phyloP scores from a whole-genome alignment of 2,113 vertebrate genomes.

The Talpa occidentalis region DNA sequence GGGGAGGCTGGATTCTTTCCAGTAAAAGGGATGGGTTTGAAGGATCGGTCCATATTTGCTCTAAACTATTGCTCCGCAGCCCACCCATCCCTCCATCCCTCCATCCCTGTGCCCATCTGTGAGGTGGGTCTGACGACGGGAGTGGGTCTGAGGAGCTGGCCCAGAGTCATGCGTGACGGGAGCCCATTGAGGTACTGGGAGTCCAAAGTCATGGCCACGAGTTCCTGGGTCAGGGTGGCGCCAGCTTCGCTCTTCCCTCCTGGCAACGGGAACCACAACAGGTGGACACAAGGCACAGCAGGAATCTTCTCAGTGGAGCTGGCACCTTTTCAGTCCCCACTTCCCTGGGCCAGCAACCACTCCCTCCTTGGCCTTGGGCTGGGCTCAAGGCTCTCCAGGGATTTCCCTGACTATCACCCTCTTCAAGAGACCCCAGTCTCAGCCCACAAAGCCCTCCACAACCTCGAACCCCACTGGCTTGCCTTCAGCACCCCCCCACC shows the following conservation, averaged over 20 bases:
- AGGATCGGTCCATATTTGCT: neutral
- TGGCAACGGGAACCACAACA: neutral
- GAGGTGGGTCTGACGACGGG: neutral
- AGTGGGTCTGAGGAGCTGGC: neutral
- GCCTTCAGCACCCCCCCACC: too few relatives aligned
- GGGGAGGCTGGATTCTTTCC: neutral
- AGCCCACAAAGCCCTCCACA: neutral
- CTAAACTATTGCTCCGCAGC: neutral
- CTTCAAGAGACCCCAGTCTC: neutral
- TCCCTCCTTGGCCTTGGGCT: neutral
- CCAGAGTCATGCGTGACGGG: neutral
- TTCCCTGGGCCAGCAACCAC: neutral
- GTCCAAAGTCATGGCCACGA: neutral
- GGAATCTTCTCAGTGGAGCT: neutral
- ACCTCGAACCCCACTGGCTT: accelerated
- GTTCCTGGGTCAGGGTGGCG: neutral
- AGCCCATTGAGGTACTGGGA: accelerated
- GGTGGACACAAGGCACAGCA: neutral
- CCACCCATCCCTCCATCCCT: too few relatives aligned
- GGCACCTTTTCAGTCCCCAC: neutral
- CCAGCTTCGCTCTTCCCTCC: neutral
- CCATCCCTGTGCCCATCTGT: neutral
- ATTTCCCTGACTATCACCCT: too few relatives aligned
- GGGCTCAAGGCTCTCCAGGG: neutral
- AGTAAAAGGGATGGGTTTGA: neutral